Percentiles rank a stretch among this genome's conserved stretches.
These are phyloP conservation scores for Siniperca chuatsi DNA, from an alignment of 2,113 vertebrate genomes.

Conservation along the genomic window DNA sequence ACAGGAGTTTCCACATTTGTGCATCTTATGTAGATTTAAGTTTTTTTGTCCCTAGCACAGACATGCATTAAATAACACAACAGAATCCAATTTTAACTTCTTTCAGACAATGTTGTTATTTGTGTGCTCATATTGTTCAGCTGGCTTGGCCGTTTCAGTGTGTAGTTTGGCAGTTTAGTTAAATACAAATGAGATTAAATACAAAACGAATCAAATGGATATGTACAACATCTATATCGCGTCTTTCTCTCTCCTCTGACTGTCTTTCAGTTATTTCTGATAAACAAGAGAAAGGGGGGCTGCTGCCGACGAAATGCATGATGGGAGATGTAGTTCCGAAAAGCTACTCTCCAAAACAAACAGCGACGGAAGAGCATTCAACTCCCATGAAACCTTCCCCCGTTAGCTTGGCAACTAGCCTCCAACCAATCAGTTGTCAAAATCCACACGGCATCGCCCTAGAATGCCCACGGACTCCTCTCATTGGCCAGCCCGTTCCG, in stretches of 20 bases:
- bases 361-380: conserved; percentile 28
- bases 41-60: neutral
- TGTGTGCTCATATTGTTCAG: neutral
- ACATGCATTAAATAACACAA: neutral
- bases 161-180: too few species aligned
- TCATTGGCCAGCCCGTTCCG: conserved; percentile 55
- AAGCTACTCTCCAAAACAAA: rapidly evolving
- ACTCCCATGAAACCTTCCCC: conserved; percentile 62
- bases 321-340: conserved; percentile 72
- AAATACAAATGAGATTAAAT: neutral
- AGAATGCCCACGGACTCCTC: rapidly evolving
- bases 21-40: neutral
- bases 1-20: neutral
- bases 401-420: neutral
- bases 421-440: conserved; percentile 39
- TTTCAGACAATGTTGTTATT: neutral
- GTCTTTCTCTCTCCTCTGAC: neutral
- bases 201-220: neutral
- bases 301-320: conserved; percentile 7
- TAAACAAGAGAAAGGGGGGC: conserved; percentile 76
- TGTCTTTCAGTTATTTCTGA: conserved; percentile 64
- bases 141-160: too few species aligned
- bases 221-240: neutral
- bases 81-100: neutral
- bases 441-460: neutral